Conservation (phyloP, 2,888 invertebrate species). For the Nemotelus pantherinus region DNA sequence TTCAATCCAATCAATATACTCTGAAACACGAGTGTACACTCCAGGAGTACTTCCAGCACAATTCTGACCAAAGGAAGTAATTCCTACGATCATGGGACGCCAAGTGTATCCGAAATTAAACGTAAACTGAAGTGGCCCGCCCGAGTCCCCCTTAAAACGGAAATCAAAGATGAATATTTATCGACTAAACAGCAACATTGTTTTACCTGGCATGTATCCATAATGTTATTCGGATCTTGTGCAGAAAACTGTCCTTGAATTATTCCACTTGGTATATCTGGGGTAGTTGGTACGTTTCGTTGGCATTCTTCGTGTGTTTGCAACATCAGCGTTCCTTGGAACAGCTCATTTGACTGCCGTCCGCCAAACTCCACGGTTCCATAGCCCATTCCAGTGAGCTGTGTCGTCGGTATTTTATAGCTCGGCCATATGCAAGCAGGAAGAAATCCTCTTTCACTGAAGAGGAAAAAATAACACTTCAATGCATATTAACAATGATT, state of each 20-base stretch:
- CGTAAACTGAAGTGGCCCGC: constrained; percentile 60
- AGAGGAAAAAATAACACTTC: constrained; percentile 49
- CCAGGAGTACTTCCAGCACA: constrained; percentile 48
- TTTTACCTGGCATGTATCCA: constrained; percentile 61
- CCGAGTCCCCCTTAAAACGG: constrained; percentile 59
- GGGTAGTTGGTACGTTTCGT: constrained; percentile 54
- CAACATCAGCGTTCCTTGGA: constrained; percentile 59
- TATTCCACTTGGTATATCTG: constrained; percentile 57
- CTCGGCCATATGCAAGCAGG: constrained; percentile 69
- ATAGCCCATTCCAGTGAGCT: constrained; percentile 70
- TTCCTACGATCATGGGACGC: constrained; percentile 49
- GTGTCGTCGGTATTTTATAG: constrained; percentile 55
- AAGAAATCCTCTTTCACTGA: constrained; percentile 65
- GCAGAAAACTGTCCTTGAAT: constrained; percentile 61
- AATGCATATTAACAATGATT: constrained; percentile 42
- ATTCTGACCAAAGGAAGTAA: constrained; percentile 52
- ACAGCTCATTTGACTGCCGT: constrained; percentile 59
- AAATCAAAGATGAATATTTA: neutral
- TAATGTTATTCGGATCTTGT: constrained; percentile 56
- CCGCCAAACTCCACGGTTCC: constrained; percentile 66
- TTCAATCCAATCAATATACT: constrained; percentile 51
- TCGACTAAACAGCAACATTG: neutral
- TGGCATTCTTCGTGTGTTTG: constrained; percentile 59
- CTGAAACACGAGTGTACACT: constrained; percentile 50
- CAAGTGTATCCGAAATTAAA: neutral